Evolutionary conservation across 1,140 invertebrate species (phyloP), one percentile per base, ranked within the genome.

Genomic region (Magallana gigas): DNA sequence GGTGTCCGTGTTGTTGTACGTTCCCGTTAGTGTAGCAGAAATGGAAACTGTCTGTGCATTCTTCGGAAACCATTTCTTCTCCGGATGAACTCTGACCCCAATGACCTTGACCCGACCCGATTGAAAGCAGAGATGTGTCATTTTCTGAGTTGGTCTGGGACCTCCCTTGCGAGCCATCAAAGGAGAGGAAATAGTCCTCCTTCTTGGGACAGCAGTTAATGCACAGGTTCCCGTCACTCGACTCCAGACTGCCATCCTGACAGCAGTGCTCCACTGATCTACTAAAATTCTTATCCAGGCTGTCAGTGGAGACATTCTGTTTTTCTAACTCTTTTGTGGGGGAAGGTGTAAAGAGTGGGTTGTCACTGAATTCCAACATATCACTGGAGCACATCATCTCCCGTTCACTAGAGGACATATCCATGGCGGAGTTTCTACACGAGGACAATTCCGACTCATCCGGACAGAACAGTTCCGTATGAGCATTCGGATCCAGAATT

Each of bases 301-400:
- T 93, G 80, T 93, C 93, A 9, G 91, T 90, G 0, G 91, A 92
- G 64, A 90, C 84, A 60, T 88, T 90, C 84, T 91, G 89, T 48
- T 90, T 83, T 29, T 23, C 86, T 83, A 87, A 57, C 8, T 92
- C 91, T 11, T 85, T 86, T 3, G 90, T 90, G 16, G 92, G 92
- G 1, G 93, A 91, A 18, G 92, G 92, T 58, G 93, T 93, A 85
- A 94, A 94, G 9, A 94, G 85, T 1, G 93, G 93, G 59, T 93
- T 93, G 85, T 93, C 92, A 87, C 92, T 93, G 58, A 93, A 91
- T 59, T 94, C 92, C 9, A 94, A 88, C 91, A 93, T 91, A 83
- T 94, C 93, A 92, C 92, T 94, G 8, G 92, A 93, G 76, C 92
- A 93, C 91, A 94, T 92, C 91, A 94, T 93, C 76, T 93, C 92